Evolutionary conservation across 2,797 vertebrate species (phyloP), one percentile per base, ranked within the genome.

Genomic region (Halcyon smyrnensis): DNA sequence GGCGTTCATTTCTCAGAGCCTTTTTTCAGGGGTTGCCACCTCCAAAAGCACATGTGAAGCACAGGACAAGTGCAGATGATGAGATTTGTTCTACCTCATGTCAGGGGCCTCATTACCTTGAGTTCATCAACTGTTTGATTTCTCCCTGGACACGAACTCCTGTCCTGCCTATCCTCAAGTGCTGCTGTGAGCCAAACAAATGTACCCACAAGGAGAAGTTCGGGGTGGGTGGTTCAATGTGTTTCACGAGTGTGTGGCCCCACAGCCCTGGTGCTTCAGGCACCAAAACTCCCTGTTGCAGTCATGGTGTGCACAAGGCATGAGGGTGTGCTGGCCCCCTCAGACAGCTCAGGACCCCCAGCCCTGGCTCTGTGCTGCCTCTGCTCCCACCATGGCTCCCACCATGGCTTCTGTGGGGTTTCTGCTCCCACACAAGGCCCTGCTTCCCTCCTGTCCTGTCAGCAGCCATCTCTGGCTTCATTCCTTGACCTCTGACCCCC

Each of bases 301-400:
- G 14, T 53, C 6, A 1, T 9, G 11, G 24, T 30, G 32, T 4
- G 3, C 32, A 16, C 0, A 1, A 24, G 41, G 30, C n/a, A 25
- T 21, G 8, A 12, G 11, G 11, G 6, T 27, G 15, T 53, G 50
- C 37, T 41, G 20, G 2, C 5, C 16, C 27, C 24, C 19, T 71
- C 27, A 46, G 17, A 39, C 2, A 2, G 18, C 0, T 0, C 10
- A 28, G 30, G 34, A 45, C 14, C 43, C 24, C 15, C 30, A 21
- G 30, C 30, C 27, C 34, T 36, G 68, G 9, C 57, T 74, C 15
- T 0, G 1, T 12, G 21, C 30, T 2, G 1, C 48, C 15, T 68
- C n/a, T 57, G 20, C 28, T 69, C 12, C 60, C 18, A 2, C 8
- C 50, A 51, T 28, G 50, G 27, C 27, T 51, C 15, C 62, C 0